Conservation (phyloP, 2,797 vertebrate species). For the Gymnoscopelus microlampas region DNA sequence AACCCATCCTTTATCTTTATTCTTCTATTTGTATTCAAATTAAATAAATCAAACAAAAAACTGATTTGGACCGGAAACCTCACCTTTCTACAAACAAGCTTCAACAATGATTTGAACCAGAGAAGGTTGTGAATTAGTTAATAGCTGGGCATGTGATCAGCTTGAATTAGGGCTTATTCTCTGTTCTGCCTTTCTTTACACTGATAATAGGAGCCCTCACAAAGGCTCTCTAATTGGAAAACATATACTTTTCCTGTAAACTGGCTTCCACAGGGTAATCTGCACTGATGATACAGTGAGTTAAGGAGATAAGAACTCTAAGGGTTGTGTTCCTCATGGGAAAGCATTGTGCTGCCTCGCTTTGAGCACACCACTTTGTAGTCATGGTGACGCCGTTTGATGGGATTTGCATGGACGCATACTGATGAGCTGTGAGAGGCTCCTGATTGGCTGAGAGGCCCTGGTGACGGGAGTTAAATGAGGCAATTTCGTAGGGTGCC, state of each 20-base stretch:
- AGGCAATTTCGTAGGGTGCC: slow-evolving; percentile 61
- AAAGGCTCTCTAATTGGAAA: too few relatives aligned
- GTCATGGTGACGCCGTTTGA: slow-evolving; percentile 52
- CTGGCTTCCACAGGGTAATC: slow-evolving; percentile 11
- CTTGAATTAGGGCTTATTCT: too few relatives aligned
- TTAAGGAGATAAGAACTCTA: slow-evolving; percentile 3
- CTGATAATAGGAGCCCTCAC: too few relatives aligned
- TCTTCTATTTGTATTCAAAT: too few relatives aligned
- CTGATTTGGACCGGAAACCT: too few relatives aligned
- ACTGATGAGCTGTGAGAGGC: slow-evolving; percentile 57
- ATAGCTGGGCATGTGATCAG: too few relatives aligned
- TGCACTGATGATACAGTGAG: not conserved
- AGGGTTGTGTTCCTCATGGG: not conserved
- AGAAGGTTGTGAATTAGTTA: too few relatives aligned
- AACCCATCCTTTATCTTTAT: too few relatives aligned
- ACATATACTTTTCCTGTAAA: not conserved
- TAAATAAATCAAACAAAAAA: too few relatives aligned
- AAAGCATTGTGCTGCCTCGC: slow-evolving; percentile 20
- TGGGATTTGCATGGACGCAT: slow-evolving; percentile 56
- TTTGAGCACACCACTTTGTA: slow-evolving; percentile 29
- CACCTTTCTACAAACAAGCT: too few relatives aligned
- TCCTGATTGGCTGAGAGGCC: slow-evolving; percentile 68
- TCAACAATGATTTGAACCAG: too few relatives aligned
- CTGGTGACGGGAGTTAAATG: slow-evolving; percentile 61
- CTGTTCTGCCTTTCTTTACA: too few relatives aligned